Conservation (phyloP, 2,797 vertebrate genomes). For the Ciconia nigra region DNA sequence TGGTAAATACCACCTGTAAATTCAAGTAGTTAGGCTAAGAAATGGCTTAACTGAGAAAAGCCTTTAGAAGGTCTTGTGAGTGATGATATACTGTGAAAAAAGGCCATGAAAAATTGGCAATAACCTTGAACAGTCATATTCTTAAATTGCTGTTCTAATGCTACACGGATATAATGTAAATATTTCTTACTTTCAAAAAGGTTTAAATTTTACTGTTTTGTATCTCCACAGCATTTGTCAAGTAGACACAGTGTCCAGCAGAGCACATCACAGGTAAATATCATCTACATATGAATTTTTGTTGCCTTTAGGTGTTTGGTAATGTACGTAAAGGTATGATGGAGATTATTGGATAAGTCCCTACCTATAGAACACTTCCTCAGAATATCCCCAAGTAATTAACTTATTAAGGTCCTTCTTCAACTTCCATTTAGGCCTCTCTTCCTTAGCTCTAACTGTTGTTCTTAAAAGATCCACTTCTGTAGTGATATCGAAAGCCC, state of each 20-base stretch:
- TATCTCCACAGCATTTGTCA: conserved; percentile 89
- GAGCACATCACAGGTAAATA: conserved; percentile 93
- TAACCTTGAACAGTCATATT: neutral
- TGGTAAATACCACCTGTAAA: neutral
- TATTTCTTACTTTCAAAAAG: neutral
- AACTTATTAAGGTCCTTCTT: neutral
- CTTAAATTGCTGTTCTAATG: neutral
- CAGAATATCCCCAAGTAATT: neutral
- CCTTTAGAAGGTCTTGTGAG: neutral
- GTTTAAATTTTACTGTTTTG: conserved; percentile 8
- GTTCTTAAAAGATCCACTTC: neutral
- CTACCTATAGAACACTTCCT: neutral
- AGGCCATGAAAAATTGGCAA: neutral
- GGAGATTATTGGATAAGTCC: neutral
- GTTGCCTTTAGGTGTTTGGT: neutral
- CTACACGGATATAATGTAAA: neutral
- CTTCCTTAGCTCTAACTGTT: neutral
- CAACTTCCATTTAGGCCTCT: neutral
- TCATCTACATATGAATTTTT: neutral
- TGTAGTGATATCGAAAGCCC: neutral
- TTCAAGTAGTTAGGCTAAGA: neutral
- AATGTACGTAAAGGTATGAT: neutral
- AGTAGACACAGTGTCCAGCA: conserved; percentile 98
- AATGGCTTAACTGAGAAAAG: neutral
- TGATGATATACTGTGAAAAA: neutral